A percentile compares a stretch with the other conserved stretches of the same genome.
These are phyloP conservation scores for Corythornis madagascariensis DNA, from an alignment of 2,113 vertebrate genomes.

Conservation along the genomic window DNA sequence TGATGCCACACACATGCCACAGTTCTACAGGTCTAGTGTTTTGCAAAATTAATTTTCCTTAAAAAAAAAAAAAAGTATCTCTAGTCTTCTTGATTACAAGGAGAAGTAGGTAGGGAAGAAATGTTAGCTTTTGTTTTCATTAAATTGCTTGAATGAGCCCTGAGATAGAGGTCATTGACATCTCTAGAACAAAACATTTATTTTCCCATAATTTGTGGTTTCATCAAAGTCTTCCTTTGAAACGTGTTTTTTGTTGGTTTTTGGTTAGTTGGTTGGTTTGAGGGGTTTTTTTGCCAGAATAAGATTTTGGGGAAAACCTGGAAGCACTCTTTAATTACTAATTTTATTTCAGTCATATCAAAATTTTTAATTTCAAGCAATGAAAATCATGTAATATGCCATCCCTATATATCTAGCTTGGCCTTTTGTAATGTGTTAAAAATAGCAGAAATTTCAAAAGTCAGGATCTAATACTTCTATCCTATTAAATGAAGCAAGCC, in stretches of 20 bases:
- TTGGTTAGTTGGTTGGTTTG: no score
- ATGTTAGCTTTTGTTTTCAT: background rate
- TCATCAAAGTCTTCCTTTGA: background rate
- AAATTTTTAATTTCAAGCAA: background rate
- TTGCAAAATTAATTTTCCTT: background rate
- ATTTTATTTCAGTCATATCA: background rate
- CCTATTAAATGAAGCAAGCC: background rate
- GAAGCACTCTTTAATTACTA: background rate
- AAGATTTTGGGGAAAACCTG: background rate
- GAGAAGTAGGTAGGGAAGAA: background rate
- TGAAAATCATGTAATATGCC: background rate
- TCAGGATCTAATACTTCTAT: background rate
- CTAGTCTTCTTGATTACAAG: background rate
- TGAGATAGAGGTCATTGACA: background rate
- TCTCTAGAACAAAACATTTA: background rate
- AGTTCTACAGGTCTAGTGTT: background rate
- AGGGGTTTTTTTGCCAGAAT: background rate
- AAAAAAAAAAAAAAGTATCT: background rate
- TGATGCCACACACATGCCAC: background rate
- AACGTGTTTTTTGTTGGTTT: rapidly evolving
- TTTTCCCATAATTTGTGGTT: background rate
- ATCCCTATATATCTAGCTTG: background rate
- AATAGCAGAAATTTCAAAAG: background rate
- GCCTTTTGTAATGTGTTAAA: background rate
- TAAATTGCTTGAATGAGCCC: background rate